Conservation (phyloP, 2,888 invertebrate species). For the Anaspis maculata region DNA sequence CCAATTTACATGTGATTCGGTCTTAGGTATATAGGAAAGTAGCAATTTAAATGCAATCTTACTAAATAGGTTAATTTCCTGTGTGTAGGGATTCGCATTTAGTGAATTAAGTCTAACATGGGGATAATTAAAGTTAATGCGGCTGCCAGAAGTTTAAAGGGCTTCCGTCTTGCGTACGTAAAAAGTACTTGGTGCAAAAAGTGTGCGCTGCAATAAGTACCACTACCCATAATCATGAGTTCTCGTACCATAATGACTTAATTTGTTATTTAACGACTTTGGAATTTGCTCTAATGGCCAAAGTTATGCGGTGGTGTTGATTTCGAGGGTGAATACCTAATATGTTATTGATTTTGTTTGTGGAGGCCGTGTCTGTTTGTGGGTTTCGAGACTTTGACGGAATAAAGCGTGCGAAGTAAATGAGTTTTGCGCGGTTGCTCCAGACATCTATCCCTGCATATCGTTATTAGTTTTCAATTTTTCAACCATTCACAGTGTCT, state of each 20-base stretch:
- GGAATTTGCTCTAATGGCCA: constrained; percentile 8
- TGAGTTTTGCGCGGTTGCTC: no score
- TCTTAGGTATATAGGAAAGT: constrained; percentile 13
- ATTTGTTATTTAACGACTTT: constrained; percentile 9
- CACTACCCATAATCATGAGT: no score
- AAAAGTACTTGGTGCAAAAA: no score
- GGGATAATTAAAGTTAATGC: constrained; percentile 14
- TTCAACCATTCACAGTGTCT: no score
- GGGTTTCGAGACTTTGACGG: no score
- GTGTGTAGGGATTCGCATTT: constrained; percentile 9
- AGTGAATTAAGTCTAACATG: constrained; percentile 10
- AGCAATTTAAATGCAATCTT: constrained; percentile 17
- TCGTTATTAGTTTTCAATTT: no score
- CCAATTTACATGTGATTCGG: constrained; percentile 9
- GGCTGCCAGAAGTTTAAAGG: constrained; percentile 5
- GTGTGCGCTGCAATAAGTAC: no score
- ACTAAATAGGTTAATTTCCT: constrained; percentile 12
- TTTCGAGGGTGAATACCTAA: constrained; percentile 5
- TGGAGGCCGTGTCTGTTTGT: no score
- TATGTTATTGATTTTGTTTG: constrained; percentile 4
- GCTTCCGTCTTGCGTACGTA: not conserved
- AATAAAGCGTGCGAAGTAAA: no score
- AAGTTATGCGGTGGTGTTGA: constrained; percentile 6
- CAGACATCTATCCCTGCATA: no score
- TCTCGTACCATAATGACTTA: constrained; percentile 6